These are phyloP conservation scores for Arenicola marina DNA, from an alignment of 2,888 invertebrate species.

Conservation along the genomic window DNA sequence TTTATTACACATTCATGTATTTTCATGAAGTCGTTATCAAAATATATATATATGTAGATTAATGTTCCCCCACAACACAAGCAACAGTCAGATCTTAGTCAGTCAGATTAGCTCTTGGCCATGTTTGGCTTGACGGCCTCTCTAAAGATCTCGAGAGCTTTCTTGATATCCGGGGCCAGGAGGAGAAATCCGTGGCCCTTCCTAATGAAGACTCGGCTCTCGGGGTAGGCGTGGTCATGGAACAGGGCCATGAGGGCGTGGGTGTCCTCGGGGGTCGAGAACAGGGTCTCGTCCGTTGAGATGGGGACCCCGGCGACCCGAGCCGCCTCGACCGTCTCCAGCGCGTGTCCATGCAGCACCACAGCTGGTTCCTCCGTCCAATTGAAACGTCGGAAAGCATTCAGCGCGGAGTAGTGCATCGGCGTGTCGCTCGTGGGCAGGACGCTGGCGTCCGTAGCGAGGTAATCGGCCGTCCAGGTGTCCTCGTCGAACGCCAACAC, in stretches of 20 bases:
- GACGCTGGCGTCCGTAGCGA: not conserved
- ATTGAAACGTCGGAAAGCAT: not conserved
- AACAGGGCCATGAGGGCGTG: conserved; percentile 23
- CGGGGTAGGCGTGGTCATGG: conserved; percentile 18
- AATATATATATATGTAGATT: too few species aligned
- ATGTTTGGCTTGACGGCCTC: too few species aligned
- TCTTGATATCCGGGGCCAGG: too few species aligned
- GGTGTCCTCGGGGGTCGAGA: conserved; percentile 28
- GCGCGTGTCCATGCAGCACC: conserved; percentile 28
- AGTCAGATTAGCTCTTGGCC: too few species aligned
- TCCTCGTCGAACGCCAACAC: conserved; percentile 21
- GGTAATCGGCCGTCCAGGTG: conserved; percentile 22
- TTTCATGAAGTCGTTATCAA: too few species aligned
- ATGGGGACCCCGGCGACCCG: conserved; percentile 13
- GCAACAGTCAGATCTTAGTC: too few species aligned
- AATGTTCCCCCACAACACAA: too few species aligned
- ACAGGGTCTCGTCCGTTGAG: conserved; percentile 28
- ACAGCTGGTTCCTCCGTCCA: conserved; percentile 18
- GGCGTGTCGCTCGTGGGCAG: conserved; percentile 34
- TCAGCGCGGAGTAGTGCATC: conserved; percentile 19
- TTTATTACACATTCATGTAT: too few species aligned
- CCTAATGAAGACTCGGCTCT: conserved; percentile 23
- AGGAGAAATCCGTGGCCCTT: conserved; percentile 27
- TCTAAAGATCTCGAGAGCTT: too few species aligned
- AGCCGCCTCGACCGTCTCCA: conserved; percentile 26